Base-by-base conservation (phyloP, 2,113 vertebrate species). In the Odontesthes bonariensis region DNA sequence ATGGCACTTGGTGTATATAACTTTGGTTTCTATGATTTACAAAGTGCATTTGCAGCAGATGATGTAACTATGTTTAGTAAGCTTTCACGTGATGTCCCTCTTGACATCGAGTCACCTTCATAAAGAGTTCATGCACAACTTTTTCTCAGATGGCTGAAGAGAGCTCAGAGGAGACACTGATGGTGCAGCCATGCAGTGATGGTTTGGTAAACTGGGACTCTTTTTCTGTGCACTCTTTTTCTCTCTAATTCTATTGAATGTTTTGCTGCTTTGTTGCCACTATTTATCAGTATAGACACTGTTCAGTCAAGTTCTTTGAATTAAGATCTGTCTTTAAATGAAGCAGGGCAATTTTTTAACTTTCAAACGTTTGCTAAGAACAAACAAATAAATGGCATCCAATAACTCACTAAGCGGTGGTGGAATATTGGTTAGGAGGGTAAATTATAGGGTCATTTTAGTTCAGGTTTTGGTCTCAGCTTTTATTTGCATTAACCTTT, bases 401-500 rank as follows among this genome's bases (percentile, higher is more conserved):
- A 82, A 84, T n/a, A 69, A 16, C 19, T 73, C 81, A 8, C 0
- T 61, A 1, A 16, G 8, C 58, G 27, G 2, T 56, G 55, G 7
- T 47, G 3, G 14, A 11, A 8, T 13, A 0, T 51, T 12, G n/a
- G 0, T 6, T 3, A 1, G 0, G 2, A 16, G 1, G 0, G 2
- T 74, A 2, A 49, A 13, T 40, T 5, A 56, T 56, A 40, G 0
- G 16, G 17, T 81, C 0, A 16, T 89, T 4, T 1, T 80, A 8
- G 64, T 61, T 5, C 88, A 92, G 56, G 17, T 86, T 44, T 13
- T 88, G 0, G 33, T 86, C 0, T 13, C 19, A 6, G 0, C 86
- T 12, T 89, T 89, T 12, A 71, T 87, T 9, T 81, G 61, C 51
- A 62, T 90, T 16, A 80, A 90, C 17, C 4, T 33, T 17, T 40